These are phyloP conservation scores for Eufriesea mexicana DNA, from an alignment of 1,140 invertebrate species.

Conservation along the genomic window DNA sequence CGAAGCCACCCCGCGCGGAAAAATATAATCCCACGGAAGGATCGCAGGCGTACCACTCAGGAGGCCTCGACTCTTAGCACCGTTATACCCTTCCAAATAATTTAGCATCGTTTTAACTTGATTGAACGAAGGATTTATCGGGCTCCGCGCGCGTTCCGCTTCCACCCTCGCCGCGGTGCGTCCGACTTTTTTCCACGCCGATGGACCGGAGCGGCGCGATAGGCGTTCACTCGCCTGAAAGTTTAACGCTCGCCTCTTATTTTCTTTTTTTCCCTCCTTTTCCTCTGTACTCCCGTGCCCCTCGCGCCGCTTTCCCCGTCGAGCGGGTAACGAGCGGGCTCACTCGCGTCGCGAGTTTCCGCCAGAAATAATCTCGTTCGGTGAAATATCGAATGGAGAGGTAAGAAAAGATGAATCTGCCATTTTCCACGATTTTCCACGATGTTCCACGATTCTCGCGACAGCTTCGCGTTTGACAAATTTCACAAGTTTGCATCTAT, in stretches of 20 bases:
- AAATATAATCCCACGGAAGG: conserved; percentile 56
- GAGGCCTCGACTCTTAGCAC: conserved; percentile 59
- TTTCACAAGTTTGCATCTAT: no score
- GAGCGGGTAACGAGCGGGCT: no score
- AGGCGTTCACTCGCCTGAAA: conserved; percentile 9
- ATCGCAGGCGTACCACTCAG: conserved; percentile 35
- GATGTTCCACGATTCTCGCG: not conserved
- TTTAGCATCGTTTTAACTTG: conserved; percentile 79
- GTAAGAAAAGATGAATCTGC: not conserved
- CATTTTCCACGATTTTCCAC: not conserved
- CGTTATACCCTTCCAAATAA: conserved; percentile 70
- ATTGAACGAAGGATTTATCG: conserved; percentile 75
- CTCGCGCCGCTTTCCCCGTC: not conserved
- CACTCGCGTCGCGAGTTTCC: not conserved
- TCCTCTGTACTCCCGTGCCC: not conserved
- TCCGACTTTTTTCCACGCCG: conserved; percentile 43
- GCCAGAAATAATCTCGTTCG: not conserved
- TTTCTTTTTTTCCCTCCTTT: not conserved
- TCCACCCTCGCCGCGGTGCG: not conserved
- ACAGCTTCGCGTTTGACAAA: no score
- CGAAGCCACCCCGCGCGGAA: not conserved
- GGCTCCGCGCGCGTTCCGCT: conserved; percentile 27
- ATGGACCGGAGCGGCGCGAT: conserved; percentile 14
- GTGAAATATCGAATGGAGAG: not conserved
- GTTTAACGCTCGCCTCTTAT: not conserved